phyloP scores from a whole-genome alignment of 2,888 invertebrate genomes.

The Pachliopta kotzebuea region DNA sequence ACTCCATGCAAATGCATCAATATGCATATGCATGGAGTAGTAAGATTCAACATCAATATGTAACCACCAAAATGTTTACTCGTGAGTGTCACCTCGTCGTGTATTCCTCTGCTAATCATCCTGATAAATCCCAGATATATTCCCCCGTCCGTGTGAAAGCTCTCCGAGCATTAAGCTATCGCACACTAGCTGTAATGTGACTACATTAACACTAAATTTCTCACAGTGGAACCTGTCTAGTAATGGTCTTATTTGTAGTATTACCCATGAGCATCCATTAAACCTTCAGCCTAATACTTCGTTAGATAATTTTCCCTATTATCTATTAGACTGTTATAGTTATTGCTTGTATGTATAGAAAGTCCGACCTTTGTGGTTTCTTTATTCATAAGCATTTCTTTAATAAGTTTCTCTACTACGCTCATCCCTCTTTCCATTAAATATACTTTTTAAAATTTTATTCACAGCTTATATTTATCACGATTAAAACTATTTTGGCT shows the following conservation, averaged over 20 bases:
- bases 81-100: slow-evolving; percentile 17
- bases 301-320: too few relatives aligned
- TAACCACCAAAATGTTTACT: slow-evolving; percentile 14
- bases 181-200: slow-evolving; percentile 18
- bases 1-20: slow-evolving; percentile 9
- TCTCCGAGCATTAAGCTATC: slow-evolving; percentile 22
- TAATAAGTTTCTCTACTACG: neutral
- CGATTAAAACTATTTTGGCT: too few relatives aligned
- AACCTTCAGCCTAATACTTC: neutral
- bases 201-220: slow-evolving; percentile 25
- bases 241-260: slow-evolving; percentile 4
- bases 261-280: neutral
- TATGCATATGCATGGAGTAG: too few relatives aligned
- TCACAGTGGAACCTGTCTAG: slow-evolving; percentile 8
- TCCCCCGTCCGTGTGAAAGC: slow-evolving; percentile 20
- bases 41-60: too few relatives aligned
- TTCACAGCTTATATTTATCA: too few relatives aligned
- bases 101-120: slow-evolving; percentile 25
- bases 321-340: too few relatives aligned
- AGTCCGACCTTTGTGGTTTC: neutral
- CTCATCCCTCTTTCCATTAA: too few relatives aligned
- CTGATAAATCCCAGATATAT: slow-evolving; percentile 27
- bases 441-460: too few relatives aligned
- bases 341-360: too few relatives aligned
- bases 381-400: neutral